Conservation (phyloP, 30 jellyfish, hydroid and myxozoan genomes). For the Hydractinia echinata region DNA sequence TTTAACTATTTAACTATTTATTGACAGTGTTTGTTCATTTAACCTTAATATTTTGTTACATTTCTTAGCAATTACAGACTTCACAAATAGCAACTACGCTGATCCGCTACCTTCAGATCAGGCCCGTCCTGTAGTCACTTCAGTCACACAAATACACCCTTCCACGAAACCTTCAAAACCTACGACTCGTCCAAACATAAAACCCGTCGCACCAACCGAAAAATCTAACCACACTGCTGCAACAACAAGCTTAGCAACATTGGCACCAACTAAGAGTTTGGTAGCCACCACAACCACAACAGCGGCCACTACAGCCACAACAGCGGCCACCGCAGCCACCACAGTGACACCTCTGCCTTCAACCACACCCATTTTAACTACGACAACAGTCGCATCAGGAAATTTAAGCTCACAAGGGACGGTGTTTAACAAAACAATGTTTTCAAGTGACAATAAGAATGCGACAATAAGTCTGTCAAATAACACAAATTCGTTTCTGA, state of each 20-base stretch:
- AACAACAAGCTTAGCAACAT: too few relatives aligned
- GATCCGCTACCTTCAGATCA: not conserved
- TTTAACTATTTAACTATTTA: not conserved
- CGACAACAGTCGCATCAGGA: too few relatives aligned
- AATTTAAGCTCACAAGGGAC: too few relatives aligned
- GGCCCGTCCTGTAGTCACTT: too few relatives aligned
- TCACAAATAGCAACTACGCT: not conserved
- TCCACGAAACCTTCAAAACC: not conserved
- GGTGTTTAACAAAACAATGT: too few relatives aligned
- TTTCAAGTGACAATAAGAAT: not conserved
- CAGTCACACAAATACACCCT: not conserved
- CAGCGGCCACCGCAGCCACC: too few relatives aligned
- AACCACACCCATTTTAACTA: too few relatives aligned
- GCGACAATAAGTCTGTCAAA: not conserved
- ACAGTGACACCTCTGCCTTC: too few relatives aligned
- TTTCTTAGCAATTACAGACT: conserved; percentile 2
- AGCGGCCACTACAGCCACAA: too few relatives aligned
- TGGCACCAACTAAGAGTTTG: too few relatives aligned
- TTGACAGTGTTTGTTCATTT: not conserved
- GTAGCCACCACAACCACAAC: too few relatives aligned
- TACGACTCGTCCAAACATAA: not conserved
- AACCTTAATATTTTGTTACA: not conserved
- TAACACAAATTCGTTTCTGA: not conserved
- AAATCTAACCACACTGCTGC: too few relatives aligned
- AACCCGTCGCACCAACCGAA: not conserved